Evolutionary conservation across 2,113 vertebrate genomes (phyloP).

Genomic region (Taurulus bubalis): DNA sequence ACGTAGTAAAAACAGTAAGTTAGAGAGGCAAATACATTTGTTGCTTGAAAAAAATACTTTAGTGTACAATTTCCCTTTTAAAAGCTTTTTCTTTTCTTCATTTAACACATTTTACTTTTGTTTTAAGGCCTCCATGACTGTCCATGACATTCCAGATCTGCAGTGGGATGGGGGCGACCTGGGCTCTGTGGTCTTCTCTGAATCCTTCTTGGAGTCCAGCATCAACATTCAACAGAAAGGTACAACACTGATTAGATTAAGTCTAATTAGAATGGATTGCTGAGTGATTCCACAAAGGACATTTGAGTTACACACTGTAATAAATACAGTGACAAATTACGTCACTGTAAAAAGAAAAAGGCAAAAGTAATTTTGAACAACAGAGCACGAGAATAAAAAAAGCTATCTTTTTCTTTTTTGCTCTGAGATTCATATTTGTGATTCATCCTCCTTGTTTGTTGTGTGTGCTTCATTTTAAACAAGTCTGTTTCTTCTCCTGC

Average conservation of each 20-base stretch:
- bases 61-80: neutral
- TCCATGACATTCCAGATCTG: slow-evolving; percentile 92
- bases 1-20: slow-evolving; percentile 93
- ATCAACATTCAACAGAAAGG: slow-evolving; percentile 92
- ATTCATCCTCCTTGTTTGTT: slow-evolving; percentile 21
- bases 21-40: neutral
- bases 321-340: slow-evolving; percentile 14
- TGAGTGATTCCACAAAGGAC: slow-evolving; percentile 35
- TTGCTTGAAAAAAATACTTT: neutral
- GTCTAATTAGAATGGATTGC: slow-evolving; percentile 16
- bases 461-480: neutral
- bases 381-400: slow-evolving; percentile 29
- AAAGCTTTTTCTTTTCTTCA: neutral
- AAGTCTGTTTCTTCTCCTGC: slow-evolving; percentile 73
- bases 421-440: slow-evolving; percentile 8
- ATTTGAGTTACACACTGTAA: slow-evolving; percentile 26
- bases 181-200: slow-evolving; percentile 95
- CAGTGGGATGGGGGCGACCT: slow-evolving; percentile 82
- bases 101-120: neutral
- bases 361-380: slow-evolving; percentile 5
- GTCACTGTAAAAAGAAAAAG: slow-evolving; percentile 24
- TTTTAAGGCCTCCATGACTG: slow-evolving; percentile 88
- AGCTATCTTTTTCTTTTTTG: neutral
- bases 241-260: slow-evolving; percentile 50
- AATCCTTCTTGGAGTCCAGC: slow-evolving; percentile 94